Percentiles rank a stretch among this genome's conserved stretches.
phyloP scores from a whole-genome alignment of 2,888 invertebrate species.

The Thereva unica region DNA sequence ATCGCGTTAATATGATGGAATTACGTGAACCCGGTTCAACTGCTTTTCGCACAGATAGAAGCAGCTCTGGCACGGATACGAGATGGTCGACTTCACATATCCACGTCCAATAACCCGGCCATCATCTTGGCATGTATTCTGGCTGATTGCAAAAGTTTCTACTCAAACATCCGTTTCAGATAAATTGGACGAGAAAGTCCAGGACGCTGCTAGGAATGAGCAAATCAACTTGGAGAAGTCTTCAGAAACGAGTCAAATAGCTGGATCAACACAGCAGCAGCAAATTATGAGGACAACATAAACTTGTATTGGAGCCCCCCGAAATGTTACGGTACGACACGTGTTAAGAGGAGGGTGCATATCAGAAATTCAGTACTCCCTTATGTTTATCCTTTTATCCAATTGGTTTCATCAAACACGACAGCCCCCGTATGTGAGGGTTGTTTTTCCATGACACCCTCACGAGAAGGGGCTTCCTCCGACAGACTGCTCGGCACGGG shows the following conservation, averaged over 20 bases:
- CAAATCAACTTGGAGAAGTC: constrained; percentile 16
- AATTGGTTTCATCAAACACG: constrained; percentile 9
- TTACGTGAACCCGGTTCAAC: constrained; percentile 26
- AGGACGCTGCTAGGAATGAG: constrained; percentile 7
- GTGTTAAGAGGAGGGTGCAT: constrained; percentile 18
- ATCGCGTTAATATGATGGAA: constrained; percentile 33
- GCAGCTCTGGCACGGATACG: not conserved
- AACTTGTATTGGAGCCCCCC: no score
- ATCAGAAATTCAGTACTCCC: constrained; percentile 26
- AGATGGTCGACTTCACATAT: not conserved
- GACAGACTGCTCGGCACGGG: not conserved
- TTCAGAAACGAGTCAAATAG: constrained; percentile 24
- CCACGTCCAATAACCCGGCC: constrained; percentile 5
- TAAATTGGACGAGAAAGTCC: constrained; percentile 23
- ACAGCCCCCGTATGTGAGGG: no score
- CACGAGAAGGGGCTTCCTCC: no score
- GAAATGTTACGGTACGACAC: no score
- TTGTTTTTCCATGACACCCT: not conserved
- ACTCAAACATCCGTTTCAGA: constrained; percentile 36
- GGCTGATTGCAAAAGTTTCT: constrained; percentile 37
- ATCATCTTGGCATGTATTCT: constrained; percentile 21
- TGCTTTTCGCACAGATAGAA: not conserved
- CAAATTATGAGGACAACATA: no score
- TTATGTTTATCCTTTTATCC: constrained; percentile 28
- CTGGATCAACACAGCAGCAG: constrained; percentile 11